phyloP scores from a whole-genome alignment of 2,888 invertebrate species.

The Malacosoma neustria region DNA sequence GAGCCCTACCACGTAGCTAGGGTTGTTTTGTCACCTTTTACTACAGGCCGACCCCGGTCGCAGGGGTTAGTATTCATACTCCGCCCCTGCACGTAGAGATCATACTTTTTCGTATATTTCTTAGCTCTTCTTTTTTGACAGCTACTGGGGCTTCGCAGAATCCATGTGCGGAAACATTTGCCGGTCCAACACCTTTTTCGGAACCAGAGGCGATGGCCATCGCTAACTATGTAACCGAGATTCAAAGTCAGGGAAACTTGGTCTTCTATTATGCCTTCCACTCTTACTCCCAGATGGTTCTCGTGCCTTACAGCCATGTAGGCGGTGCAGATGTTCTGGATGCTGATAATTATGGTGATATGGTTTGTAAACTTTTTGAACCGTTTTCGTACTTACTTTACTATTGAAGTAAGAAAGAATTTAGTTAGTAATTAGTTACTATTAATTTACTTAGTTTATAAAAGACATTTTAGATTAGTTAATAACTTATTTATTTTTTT shows the following conservation, averaged over 20 bases:
- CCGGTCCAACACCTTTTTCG: slow-evolving; percentile 67
- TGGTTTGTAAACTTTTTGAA: slow-evolving; percentile 32
- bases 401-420: too few relatives aligned
- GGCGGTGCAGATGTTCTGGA: slow-evolving; percentile 20
- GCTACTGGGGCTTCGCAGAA: slow-evolving; percentile 49
- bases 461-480: too few relatives aligned
- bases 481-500: too few relatives aligned
- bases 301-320: slow-evolving; percentile 65
- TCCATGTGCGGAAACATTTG: slow-evolving; percentile 66
- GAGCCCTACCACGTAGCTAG: too few relatives aligned
- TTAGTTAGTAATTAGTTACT: too few relatives aligned
- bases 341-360: slow-evolving; percentile 47
- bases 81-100: too few relatives aligned
- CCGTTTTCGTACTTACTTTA: too few relatives aligned
- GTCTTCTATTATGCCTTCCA: slow-evolving; percentile 73
- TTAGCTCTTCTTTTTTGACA: slow-evolving; percentile 25
- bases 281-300: slow-evolving; percentile 70
- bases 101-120: too few relatives aligned
- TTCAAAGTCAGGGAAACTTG: slow-evolving; percentile 30
- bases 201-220: slow-evolving; percentile 70
- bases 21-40: too few relatives aligned
- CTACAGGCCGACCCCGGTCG: too few relatives aligned
- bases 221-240: slow-evolving; percentile 35
- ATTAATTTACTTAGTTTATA: too few relatives aligned
- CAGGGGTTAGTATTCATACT: too few relatives aligned